Percentiles rank a stretch among this genome's conserved stretches.
Evolutionary conservation across 2,888 invertebrate species (phyloP).

Genomic region (Polietes domitor): DNA sequence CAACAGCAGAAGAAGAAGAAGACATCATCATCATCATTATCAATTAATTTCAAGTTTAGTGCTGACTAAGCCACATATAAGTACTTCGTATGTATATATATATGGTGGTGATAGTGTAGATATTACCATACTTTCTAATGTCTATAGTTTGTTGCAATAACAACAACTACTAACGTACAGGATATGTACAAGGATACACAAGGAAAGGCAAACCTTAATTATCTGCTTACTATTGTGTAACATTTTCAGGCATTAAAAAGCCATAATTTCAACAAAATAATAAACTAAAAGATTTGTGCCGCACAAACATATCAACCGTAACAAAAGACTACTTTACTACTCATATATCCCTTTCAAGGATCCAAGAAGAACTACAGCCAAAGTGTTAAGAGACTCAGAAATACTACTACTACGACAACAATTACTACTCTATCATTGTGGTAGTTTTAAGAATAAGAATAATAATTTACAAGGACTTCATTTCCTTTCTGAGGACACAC

Average conservation of each 20-base stretch:
- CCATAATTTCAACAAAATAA: conserved; percentile 53
- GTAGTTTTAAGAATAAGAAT: not conserved
- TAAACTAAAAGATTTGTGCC: conserved; percentile 48
- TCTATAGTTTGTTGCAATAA: not conserved
- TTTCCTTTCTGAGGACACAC: no score
- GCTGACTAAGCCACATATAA: not conserved
- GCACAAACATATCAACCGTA: not conserved
- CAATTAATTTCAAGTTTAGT: conserved; percentile 11
- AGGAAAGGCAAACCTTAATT: conserved; percentile 51
- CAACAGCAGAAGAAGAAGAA: not conserved
- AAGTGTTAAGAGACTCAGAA: not conserved
- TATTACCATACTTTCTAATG: no score
- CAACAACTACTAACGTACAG: not conserved
- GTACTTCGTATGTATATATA: no score
- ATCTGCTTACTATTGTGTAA: conserved; percentile 41
- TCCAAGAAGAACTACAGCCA: not conserved
- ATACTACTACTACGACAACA: not conserved
- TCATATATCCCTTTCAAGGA: no score
- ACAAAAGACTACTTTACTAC: no score
- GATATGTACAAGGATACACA: not conserved
- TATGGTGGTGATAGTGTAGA: no score
- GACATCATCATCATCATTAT: no score
- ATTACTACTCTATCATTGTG: not conserved
- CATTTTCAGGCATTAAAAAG: conserved; percentile 58
- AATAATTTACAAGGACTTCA: not conserved